Conservation (phyloP, 2,113 vertebrate species). For the Ursus arctos region DNA sequence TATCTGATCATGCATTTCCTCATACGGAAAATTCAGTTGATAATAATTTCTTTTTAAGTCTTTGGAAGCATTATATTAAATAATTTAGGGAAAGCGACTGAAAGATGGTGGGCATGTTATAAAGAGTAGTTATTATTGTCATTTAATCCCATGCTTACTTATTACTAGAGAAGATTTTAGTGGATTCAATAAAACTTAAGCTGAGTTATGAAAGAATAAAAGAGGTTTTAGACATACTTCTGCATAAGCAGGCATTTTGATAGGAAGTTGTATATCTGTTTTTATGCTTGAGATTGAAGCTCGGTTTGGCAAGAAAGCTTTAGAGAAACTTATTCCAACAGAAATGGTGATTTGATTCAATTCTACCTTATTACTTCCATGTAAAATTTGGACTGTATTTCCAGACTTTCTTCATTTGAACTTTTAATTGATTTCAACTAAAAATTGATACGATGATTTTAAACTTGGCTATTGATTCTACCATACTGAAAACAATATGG, state of each 20-base stretch:
- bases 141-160: not conserved
- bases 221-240: not conserved
- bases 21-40: not conserved
- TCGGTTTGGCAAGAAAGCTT: not conserved
- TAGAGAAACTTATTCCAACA: not conserved
- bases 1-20: not conserved
- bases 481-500: conserved; percentile 73
- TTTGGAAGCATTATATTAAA: not conserved
- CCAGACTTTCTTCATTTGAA: conserved; percentile 11
- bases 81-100: not conserved
- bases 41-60: not conserved
- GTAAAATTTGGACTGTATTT: not conserved
- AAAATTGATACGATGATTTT: conserved; percentile 60
- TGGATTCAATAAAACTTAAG: not conserved
- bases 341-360: not conserved
- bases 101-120: not conserved
- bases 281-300: not conserved
- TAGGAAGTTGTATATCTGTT: not conserved
- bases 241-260: not conserved
- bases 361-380: not conserved
- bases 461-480: conserved; percentile 54
- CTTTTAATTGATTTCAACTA: conserved; percentile 59
- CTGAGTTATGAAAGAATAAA: conserved; percentile 14
- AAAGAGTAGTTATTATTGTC: conserved; percentile 2
- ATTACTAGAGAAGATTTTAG: not conserved